Percentiles rank a stretch among this genome's conserved stretches.
These are phyloP conservation scores for Tonatia bakeri DNA, from an alignment of 2,113 vertebrate genomes.

Conservation along the genomic window DNA sequence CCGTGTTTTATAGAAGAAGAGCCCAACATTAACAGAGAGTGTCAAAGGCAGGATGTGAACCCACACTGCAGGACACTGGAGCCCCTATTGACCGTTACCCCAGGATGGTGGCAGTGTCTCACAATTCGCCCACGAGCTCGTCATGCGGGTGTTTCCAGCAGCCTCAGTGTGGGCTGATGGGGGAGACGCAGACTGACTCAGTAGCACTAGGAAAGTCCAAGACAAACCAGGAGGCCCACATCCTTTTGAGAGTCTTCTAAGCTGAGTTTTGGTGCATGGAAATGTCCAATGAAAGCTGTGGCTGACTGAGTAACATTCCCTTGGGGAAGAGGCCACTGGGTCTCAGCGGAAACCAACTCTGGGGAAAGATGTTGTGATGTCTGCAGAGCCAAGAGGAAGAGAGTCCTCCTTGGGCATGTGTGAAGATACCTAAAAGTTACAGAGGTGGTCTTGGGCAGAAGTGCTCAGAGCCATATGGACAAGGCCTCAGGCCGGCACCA, in stretches of 20 bases:
- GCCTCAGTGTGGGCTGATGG: not conserved
- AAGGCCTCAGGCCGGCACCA: not conserved
- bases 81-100: not conserved
- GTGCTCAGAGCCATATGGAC: not conserved
- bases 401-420: not conserved
- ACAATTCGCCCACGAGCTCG: not conserved
- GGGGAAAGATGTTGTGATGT: not conserved
- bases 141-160: not conserved
- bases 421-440: not conserved
- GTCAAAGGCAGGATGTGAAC: not conserved
- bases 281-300: constrained; percentile 20
- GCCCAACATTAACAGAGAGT: not conserved
- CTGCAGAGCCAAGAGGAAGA: not conserved
- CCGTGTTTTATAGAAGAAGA: not conserved
- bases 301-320: not conserved
- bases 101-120: not conserved
- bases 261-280: not conserved
- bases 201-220: not conserved
- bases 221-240: not conserved
- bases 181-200: not conserved
- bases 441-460: constrained; percentile 22
- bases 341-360: not conserved
- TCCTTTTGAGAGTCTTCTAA: constrained; percentile 43
- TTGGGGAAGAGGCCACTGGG: not conserved
- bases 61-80: not conserved